Evolutionary conservation across 2,113 vertebrate species (phyloP).

Genomic region (Oenanthe oenanthe): DNA sequence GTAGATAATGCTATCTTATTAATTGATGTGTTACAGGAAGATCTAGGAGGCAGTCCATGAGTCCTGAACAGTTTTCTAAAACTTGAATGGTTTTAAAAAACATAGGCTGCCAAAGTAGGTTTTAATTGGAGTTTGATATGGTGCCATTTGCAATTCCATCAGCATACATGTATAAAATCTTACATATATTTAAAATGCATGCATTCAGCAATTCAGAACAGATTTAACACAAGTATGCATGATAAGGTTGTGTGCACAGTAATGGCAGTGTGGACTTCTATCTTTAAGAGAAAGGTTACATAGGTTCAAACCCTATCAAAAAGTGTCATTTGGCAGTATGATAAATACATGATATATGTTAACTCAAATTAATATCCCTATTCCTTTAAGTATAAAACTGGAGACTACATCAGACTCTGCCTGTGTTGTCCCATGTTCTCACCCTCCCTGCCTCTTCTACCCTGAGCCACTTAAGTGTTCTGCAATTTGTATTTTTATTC

Average conservation of each 20-base stretch:
- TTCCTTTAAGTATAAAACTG: background rate
- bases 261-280: background rate
- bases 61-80: background rate
- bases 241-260: rapidly evolving
- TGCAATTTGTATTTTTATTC: background rate
- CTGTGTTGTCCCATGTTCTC: background rate
- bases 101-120: rapidly evolving
- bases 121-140: background rate
- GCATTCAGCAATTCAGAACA: background rate
- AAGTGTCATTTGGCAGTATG: background rate
- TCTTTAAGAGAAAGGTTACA: background rate
- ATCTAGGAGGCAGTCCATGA: background rate
- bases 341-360: background rate
- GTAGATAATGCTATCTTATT: background rate
- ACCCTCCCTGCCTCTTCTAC: background rate
- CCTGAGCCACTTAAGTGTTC: background rate
- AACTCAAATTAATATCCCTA: background rate
- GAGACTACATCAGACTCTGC: background rate
- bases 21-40: background rate
- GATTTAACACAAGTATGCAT: background rate
- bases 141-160: background rate
- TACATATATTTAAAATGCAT: background rate
- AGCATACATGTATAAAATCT: background rate
- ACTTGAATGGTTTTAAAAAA: background rate
- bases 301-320: background rate